These are phyloP conservation scores for Lepidurus packardi DNA, from an alignment of 1,140 invertebrate species.

Conservation along the genomic window DNA sequence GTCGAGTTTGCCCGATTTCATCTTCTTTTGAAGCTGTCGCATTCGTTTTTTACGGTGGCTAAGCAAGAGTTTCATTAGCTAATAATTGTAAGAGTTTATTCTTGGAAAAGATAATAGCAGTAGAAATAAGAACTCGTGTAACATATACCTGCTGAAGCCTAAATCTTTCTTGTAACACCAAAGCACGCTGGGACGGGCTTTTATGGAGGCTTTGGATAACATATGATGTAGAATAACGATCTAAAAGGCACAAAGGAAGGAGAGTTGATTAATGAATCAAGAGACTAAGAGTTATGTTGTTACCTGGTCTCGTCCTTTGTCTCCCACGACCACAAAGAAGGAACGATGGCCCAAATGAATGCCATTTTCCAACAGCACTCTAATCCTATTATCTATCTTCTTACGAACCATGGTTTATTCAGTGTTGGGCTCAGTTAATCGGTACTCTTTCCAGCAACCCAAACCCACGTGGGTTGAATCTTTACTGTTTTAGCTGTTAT, in stretches of 20 bases:
- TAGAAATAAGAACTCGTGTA: background rate
- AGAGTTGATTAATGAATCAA: background rate
- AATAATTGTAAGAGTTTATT: background rate
- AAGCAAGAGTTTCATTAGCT: constrained; percentile 36
- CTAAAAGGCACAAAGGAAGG: constrained; percentile 48
- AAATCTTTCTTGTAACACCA: constrained; percentile 99
- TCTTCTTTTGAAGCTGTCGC: constrained; percentile 78
- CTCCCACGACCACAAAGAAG: constrained; percentile 91
- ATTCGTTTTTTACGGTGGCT: constrained; percentile 92
- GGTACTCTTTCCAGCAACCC: background rate
- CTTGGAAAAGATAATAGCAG: constrained; percentile 30
- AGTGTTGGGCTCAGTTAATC: background rate
- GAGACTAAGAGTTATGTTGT: constrained; percentile 32
- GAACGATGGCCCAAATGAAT: constrained; percentile 79
- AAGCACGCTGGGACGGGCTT: constrained; percentile 82
- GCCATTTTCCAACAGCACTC: constrained; percentile 95
- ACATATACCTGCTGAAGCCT: constrained; percentile 73
- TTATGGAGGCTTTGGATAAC: constrained; percentile 86
- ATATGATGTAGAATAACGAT: constrained; percentile 96
- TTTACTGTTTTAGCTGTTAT: background rate
- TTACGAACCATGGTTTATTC: constrained; percentile 58
- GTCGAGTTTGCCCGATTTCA: constrained; percentile 79
- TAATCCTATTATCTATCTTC: constrained; percentile 94
- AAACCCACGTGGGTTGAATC: constrained; percentile 15
- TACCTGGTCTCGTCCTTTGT: constrained; percentile 93